These are phyloP conservation scores for Tychaedon coryphoeus DNA, from an alignment of 2,113 vertebrate species.

Conservation along the genomic window DNA sequence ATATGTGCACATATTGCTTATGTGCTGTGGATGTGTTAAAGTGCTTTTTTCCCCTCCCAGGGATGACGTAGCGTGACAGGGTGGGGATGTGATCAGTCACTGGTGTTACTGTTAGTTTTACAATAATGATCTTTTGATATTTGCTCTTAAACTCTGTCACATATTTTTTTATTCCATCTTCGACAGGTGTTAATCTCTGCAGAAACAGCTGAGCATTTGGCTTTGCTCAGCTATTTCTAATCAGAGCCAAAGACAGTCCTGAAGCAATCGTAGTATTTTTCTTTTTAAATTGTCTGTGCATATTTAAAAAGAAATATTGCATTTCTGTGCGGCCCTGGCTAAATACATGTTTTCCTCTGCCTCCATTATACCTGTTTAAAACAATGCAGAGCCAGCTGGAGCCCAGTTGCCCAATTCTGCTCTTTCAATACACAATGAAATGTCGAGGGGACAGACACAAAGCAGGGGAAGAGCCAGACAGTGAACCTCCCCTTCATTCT, in stretches of 20 bases:
- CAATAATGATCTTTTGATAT: conserved; percentile 50
- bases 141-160: conserved; percentile 15
- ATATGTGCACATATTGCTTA: not conserved
- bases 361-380: not conserved
- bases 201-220: conserved; percentile 49
- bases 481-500: not conserved
- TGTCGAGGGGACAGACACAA: not conserved
- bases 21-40: not conserved
- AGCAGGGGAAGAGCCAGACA: not conserved
- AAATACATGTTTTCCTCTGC: not conserved
- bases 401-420: not conserved
- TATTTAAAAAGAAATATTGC: conserved; percentile 52
- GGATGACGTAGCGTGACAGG: not conserved
- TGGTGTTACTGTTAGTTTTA: conserved; percentile 12
- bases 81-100: not conserved
- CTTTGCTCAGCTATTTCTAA: conserved; percentile 58
- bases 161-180: conserved; percentile 44
- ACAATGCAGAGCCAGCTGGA: not conserved
- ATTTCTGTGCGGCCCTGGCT: not conserved
- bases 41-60: not conserved
- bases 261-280: conserved; percentile 5
- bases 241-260: conserved; percentile 57
- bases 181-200: conserved; percentile 64
- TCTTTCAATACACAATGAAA: not conserved
- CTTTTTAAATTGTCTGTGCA: conserved; percentile 19